phyloP scores from a whole-genome alignment of 2,888 invertebrate species.

The Folsomia manolachei region DNA sequence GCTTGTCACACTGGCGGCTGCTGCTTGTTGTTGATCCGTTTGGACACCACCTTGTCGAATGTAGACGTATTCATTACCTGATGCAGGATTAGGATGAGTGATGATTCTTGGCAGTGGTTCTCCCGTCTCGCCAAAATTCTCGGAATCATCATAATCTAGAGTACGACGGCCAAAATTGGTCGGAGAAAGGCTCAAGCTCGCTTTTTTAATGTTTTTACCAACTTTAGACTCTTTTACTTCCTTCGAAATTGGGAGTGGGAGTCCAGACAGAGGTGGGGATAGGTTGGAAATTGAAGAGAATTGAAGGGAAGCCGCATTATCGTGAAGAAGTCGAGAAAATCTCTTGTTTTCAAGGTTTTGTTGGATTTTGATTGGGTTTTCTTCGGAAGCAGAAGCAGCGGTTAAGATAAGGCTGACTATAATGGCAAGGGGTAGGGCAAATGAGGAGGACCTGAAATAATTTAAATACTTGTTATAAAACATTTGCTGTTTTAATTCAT shows the following conservation, averaged over 20 bases:
- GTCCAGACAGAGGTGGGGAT: conserved; percentile 39
- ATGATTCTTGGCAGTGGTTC: conserved; percentile 28
- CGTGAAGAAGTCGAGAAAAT: conserved; percentile 48
- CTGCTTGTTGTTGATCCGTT: conserved; percentile 19
- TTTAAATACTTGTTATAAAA: too few relatives aligned
- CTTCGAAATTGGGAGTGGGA: conserved; percentile 31
- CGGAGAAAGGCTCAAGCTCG: conserved; percentile 3
- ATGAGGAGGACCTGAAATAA: not conserved
- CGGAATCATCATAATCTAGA: conserved; percentile 32
- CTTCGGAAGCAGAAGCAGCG: not conserved
- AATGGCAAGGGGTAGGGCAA: not conserved
- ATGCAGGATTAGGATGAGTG: conserved; percentile 36
- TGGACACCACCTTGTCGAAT: conserved; percentile 31
- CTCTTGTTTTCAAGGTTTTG: conserved; percentile 30
- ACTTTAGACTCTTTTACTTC: conserved; percentile 25
- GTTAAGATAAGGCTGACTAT: not conserved
- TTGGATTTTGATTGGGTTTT: too few relatives aligned
- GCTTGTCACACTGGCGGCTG: conserved; percentile 36
- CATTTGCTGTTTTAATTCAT: too few relatives aligned
- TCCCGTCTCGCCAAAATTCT: conserved; percentile 25
- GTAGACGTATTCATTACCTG: conserved; percentile 47
- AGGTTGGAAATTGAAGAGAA: conserved; percentile 49
- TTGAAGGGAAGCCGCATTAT: conserved; percentile 45
- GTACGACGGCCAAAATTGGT: conserved; percentile 36
- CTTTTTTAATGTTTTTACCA: conserved; percentile 21